Conservation (phyloP, 2,797 vertebrate genomes). For the Furcifer pardalis region DNA sequence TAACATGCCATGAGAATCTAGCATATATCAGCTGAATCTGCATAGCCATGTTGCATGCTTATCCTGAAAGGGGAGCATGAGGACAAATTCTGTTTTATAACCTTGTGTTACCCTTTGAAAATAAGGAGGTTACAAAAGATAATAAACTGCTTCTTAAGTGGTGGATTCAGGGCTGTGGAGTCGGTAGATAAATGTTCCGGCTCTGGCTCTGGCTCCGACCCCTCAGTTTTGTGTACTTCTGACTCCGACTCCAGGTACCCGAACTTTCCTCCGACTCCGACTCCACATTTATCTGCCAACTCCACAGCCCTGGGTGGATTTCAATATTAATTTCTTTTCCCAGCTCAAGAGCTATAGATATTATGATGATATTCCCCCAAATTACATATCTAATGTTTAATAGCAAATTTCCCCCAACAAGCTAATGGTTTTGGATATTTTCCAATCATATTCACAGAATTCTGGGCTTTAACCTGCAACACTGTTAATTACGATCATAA, state of each 20-base stretch:
- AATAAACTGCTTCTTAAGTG: background rate
- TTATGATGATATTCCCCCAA: background rate
- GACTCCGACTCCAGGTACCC: no score
- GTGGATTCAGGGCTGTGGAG: no score
- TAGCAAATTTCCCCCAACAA: background rate
- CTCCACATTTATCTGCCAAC: no score
- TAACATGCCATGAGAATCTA: background rate
- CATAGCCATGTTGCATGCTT: background rate
- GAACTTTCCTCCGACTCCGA: no score
- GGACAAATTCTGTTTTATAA: background rate
- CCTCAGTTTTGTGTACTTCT: no score
- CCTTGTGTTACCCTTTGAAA: background rate
- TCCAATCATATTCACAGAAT: background rate
- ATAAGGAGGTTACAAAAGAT: background rate
- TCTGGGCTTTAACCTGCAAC: background rate
- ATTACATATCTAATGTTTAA: background rate
- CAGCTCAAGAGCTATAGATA: background rate
- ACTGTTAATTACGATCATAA: background rate
- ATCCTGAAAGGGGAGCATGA: background rate
- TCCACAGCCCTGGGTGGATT: no score
- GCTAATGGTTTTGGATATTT: background rate
- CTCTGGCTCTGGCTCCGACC: no score
- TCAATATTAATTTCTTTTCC: background rate
- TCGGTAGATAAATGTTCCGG: no score
- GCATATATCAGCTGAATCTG: background rate